Base-by-base conservation (phyloP, 2,113 vertebrate species). In the Gracilinanus agilis region DNA sequence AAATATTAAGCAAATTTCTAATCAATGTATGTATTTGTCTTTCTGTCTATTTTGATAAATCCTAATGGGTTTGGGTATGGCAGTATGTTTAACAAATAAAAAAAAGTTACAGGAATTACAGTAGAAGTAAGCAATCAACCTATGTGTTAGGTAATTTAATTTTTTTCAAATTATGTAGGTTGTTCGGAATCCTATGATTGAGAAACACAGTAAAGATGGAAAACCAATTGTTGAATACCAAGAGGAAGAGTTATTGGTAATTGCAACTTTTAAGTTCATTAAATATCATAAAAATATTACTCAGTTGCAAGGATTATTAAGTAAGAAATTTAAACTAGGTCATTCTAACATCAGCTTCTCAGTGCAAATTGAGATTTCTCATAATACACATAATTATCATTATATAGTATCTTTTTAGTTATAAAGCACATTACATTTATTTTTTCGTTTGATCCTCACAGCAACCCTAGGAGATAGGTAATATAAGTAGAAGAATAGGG, bases 161-260 rank as follows among this genome's bases (percentile, higher is more conserved):
- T 96, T 40, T 93, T 95, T 58, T 97, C 95, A 96, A 94, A 95
- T 93, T 97, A 94, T 88, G 92, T 96, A 99, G 99, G 99, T 99
- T 95, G 99, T 99, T 93, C 98, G 99, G 95, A 99, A 99, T 98
- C 99, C 99, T 53, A 99, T 99, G 93, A 98, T 99, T 56, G 99
- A 99, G 98, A 99, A 99, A 97, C 98, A 99, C 53, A 99, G 98
- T 98, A 99, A 99, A 98, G 99, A 99, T 97, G 99, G 99, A 53
- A 99, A 99, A 97, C 99, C 99, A 56, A 98, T 99, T 34, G 94
- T 99, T 92, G 99, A 99, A 96, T 99, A 99, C 97, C 99, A 99
- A 95, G 99, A 99, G 97, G 99, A 99, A 89, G 99, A 99, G 96
- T 98, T 99, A 96, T 98, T 99, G 98, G 99, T 99, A 98, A 98